Evolutionary conservation across 2,113 vertebrate genomes (phyloP).

Genomic region (Sinocyclocheilus anophthalmus): DNA sequence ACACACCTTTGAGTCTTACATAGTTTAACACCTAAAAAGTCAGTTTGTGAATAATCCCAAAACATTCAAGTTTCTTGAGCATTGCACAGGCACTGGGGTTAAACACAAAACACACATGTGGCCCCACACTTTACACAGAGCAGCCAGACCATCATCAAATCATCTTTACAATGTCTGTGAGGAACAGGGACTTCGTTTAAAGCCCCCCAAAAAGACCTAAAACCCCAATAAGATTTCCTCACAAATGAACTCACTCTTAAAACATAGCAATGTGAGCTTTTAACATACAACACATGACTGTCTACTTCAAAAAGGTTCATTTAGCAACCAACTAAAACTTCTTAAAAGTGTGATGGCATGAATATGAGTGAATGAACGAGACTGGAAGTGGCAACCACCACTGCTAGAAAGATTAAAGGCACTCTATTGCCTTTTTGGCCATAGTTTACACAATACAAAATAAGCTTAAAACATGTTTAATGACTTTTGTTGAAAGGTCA

Average conservation of each 20-base stretch:
- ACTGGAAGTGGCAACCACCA: neutral
- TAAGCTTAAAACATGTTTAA: neutral
- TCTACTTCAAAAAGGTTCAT: conserved; percentile 11
- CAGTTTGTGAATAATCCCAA: conserved; percentile 64
- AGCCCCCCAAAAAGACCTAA: too few relatives aligned
- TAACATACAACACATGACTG: neutral
- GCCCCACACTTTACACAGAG: conserved; percentile 5
- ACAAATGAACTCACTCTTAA: conserved; percentile 7
- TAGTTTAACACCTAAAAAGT: conserved; percentile 48
- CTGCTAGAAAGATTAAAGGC: conserved; percentile 36
- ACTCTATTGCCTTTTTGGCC: conserved; percentile 50
- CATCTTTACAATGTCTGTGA: neutral
- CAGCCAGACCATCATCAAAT: conserved; percentile 3
- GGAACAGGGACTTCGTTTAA: conserved; percentile 8
- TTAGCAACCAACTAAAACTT: neutral
- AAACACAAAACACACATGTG: conserved; percentile 51
- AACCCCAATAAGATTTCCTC: neutral
- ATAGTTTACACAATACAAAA: conserved; percentile 26
- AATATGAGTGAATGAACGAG: neutral
- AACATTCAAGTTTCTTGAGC: conserved; percentile 78
- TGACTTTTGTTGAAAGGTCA: neutral
- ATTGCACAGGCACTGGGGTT: conserved; percentile 73
- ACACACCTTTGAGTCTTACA: neutral
- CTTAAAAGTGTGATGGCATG: neutral
- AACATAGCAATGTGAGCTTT: conserved; percentile 29